Percentiles rank a stretch among this genome's conserved stretches.
Conservation (phyloP, 1,140 invertebrate genomes). For the Drosophila insularis region DNA sequence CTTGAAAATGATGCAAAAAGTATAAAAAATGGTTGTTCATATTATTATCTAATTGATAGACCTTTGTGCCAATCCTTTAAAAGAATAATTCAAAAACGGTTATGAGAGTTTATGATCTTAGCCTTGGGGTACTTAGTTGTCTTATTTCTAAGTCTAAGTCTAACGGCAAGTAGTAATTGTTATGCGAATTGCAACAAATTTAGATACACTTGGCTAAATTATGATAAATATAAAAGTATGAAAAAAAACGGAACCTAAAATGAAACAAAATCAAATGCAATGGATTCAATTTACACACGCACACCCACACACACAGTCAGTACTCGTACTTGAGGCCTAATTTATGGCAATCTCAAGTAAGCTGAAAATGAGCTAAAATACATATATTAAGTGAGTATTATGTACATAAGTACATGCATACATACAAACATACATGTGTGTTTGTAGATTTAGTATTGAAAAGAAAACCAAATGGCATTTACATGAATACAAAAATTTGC, state of each 20-base stretch:
- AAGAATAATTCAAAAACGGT: no score
- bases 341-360: constrained; percentile 59
- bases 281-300: constrained; percentile 30
- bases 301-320: constrained; percentile 37
- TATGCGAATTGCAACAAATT: constrained; percentile 17
- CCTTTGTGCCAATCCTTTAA: no score
- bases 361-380: constrained; percentile 47
- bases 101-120: no score
- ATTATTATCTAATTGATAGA: no score
- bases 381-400: constrained; percentile 10
- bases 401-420: constrained; percentile 58
- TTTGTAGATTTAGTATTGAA: background rate
- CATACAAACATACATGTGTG: constrained; percentile 20
- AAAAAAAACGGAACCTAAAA: background rate
- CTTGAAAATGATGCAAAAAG: no score
- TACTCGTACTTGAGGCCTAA: constrained; percentile 65
- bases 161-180: no score
- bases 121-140: no score
- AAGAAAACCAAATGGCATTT: constrained; percentile 9
- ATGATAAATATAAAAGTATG: background rate
- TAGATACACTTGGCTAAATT: constrained; percentile 45
- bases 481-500: constrained; percentile 1
- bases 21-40: no score
- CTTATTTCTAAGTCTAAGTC: background rate
- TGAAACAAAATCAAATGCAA: constrained; percentile 5